Base-by-base conservation (phyloP, 2,113 vertebrate genomes). In the Ictidomys tridecemlineatus region DNA sequence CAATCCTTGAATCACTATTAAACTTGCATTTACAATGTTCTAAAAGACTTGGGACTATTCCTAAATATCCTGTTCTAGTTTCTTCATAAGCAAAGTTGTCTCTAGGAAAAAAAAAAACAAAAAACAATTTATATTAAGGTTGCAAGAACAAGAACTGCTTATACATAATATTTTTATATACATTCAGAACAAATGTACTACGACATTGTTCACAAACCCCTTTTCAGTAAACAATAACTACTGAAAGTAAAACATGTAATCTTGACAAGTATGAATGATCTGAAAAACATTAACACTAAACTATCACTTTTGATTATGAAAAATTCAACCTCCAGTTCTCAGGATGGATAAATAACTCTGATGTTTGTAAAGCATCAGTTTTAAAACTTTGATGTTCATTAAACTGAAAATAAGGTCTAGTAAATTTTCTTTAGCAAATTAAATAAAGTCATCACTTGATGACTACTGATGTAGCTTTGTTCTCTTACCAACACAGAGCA, bases 21-120 rank as follows among this genome's bases (percentile, higher is more conserved):
- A 90, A 51, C 26, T 72, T 13, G 12, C 30, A 13, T 72, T 92
- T 89, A 93, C 10, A 58, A 45, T 10, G 30, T 63, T 85, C 10
- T 85, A 73, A 91, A 97, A 85, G 11, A 74, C 2, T 61, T 78
- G 39, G 17, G n/a, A 77, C 74, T 24, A 34, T 72, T 39, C 30
- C 39, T 61, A 77, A 95, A 91, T 30, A 92, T 13, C 11, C 9
- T 26, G 18, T 72, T 85, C 22, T 67, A 70, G 34, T 85, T 73
- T 13, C 73, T 89, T 89, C 86, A 74, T 53, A 92, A 10, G 79
- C n/a, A 92, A 92, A 84, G 13, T 14, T 37, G 26, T 65, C 24
- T 82, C 76, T 48, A 16, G 45, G 45, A 73, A 96, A 93, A 74
- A 56, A 82, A 88, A 87, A 93, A 74, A 56, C 73, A 88, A 87